A percentile compares a stretch with the other conserved stretches of the same genome.
These are phyloP conservation scores for Lapara coniferarum DNA, from an alignment of 2,888 invertebrate genomes.

Conservation along the genomic window DNA sequence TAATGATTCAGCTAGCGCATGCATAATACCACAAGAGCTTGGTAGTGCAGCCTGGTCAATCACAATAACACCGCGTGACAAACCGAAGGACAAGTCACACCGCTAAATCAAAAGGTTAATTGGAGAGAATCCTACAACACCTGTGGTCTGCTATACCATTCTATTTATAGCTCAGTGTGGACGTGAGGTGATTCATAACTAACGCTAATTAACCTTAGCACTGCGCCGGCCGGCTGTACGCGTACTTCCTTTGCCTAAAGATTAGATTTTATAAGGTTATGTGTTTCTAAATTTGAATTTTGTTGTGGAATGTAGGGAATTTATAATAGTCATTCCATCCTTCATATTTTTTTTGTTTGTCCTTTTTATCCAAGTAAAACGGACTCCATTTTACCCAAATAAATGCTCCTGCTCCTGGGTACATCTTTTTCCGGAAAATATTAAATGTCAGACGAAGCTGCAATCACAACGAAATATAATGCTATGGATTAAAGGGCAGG, in stretches of 20 bases:
- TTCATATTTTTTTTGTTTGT: too few relatives aligned
- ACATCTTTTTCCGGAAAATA: too few relatives aligned
- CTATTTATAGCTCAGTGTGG: slow-evolving; percentile 20
- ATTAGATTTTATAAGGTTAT: slow-evolving; percentile 5
- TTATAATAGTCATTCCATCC: not conserved
- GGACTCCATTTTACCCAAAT: too few relatives aligned
- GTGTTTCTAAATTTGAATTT: slow-evolving; percentile 1
- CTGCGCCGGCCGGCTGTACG: slow-evolving; percentile 7
- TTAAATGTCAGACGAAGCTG: too few relatives aligned
- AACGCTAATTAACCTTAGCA: slow-evolving; percentile 26
- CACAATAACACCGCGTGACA: not conserved
- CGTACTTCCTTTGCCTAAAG: slow-evolving; percentile 20
- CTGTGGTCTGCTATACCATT: slow-evolving; percentile 15
- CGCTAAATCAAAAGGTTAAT: slow-evolving; percentile 8
- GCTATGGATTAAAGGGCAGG: too few relatives aligned
- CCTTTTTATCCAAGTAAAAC: too few relatives aligned
- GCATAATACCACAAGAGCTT: not conserved
- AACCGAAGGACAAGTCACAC: not conserved
- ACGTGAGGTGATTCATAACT: slow-evolving; percentile 25
- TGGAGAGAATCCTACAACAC: not conserved
- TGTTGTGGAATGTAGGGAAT: not conserved
- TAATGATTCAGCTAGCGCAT: not conserved
- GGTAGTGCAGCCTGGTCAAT: not conserved
- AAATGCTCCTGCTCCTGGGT: too few relatives aligned
- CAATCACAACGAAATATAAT: too few relatives aligned